Percentiles rank a stretch among this genome's conserved stretches.
Evolutionary conservation across 2,797 vertebrate species (phyloP).

Genomic region (Premnoplex brunnescens): DNA sequence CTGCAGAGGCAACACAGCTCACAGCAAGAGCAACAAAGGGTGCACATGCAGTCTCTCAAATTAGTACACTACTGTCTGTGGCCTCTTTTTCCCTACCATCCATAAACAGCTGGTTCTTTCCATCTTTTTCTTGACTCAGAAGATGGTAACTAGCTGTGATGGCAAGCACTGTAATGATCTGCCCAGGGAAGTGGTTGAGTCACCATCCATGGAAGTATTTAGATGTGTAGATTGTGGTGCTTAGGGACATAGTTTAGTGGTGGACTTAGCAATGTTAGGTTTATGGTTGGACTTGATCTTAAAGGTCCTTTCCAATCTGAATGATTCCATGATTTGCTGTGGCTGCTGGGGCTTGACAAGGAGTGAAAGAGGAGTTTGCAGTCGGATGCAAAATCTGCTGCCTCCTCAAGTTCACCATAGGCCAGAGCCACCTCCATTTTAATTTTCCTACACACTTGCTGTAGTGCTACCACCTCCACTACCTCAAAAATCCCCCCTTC

Average conservation of each 20-base stretch:
- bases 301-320: background rate
- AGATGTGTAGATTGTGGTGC: background rate
- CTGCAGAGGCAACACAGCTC: background rate
- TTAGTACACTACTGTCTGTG: background rate
- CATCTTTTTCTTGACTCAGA: background rate
- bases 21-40: background rate
- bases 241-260: background rate
- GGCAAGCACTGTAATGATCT: background rate
- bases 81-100: background rate
- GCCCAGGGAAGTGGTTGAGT: background rate
- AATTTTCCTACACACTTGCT: background rate
- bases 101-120: background rate
- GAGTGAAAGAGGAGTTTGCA: background rate
- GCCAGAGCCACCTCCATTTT: background rate
- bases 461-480: background rate
- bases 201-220: background rate
- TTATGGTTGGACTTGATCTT: background rate
- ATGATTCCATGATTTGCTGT: background rate
- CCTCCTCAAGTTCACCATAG: background rate
- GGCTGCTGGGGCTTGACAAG: background rate
- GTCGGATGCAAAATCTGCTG: background rate
- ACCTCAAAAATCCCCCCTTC: background rate
- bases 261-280: background rate
- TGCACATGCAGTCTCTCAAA: fast-evolving
- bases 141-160: background rate